Evolutionary conservation across 2,888 invertebrate species (phyloP).

Genomic region (Auanema sp.): DNA sequence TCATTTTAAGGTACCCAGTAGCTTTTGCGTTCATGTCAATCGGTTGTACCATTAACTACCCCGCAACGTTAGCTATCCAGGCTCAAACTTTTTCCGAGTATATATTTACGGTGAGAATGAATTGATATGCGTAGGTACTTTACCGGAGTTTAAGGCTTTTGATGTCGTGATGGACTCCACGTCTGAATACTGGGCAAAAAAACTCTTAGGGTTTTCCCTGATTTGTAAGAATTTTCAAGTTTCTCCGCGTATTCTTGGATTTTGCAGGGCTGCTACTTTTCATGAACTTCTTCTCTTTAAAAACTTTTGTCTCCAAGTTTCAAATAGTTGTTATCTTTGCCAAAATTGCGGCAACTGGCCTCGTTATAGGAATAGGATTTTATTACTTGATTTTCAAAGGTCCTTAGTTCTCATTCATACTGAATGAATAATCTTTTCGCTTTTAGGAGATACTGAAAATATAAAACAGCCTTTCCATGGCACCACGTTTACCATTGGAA

Average conservation of each 20-base stretch:
- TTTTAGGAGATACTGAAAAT: slow-evolving; percentile 20
- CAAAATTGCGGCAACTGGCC: slow-evolving; percentile 49
- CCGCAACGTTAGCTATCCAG: slow-evolving; percentile 60
- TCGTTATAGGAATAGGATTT: slow-evolving; percentile 55
- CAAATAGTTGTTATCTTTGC: slow-evolving; percentile 58
- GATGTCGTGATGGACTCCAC: slow-evolving; percentile 31
- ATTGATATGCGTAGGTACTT: neutral
- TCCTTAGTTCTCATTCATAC: slow-evolving; percentile 3
- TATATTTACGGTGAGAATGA: slow-evolving; percentile 45
- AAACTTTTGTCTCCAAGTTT: slow-evolving; percentile 57
- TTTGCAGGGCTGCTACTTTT: slow-evolving; percentile 51
- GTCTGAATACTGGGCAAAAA: slow-evolving; percentile 44
- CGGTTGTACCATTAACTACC: slow-evolving; percentile 60
- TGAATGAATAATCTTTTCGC: neutral
- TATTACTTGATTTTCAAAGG: slow-evolving; percentile 50
- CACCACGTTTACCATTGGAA: slow-evolving; percentile 29
- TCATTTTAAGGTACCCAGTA: slow-evolving; percentile 51
- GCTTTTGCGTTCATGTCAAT: slow-evolving; percentile 61
- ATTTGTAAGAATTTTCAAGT: slow-evolving; percentile 35
- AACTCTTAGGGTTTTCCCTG: slow-evolving; percentile 48
- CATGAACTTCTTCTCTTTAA: slow-evolving; percentile 61
- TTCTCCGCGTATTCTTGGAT: neutral
- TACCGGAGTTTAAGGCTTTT: slow-evolving; percentile 32
- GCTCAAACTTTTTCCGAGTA: slow-evolving; percentile 60
- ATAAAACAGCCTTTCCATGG: slow-evolving; percentile 33